A percentile compares a stretch with the other conserved stretches of the same genome.
phyloP scores from a whole-genome alignment of 1,140 invertebrate species.

The Bombyx mori region ASM3026992v2 NC_085107.1:19265001-19265500 shows the following conservation, averaged over 20 bases:
- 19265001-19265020: too few species aligned
- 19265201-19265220: constrained; percentile 34
- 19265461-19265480: too few species aligned
- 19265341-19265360: constrained; percentile 45
- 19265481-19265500: too few species aligned
- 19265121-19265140: too few species aligned
- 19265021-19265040: too few species aligned
- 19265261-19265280: constrained; percentile 14
- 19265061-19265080: too few species aligned
- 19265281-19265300: constrained; percentile 16
- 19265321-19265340: constrained; percentile 32
- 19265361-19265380: constrained; percentile 26
- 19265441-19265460: constrained; percentile 12
- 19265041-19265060: too few species aligned
- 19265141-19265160: too few species aligned
- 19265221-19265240: constrained; percentile 44
- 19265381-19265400: not conserved
- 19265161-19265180: not conserved
- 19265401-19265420: constrained; percentile 15
- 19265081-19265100: too few species aligned
- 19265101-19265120: too few species aligned
- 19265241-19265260: constrained; percentile 7
- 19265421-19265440: constrained; percentile 9
- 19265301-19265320: constrained; percentile 28
- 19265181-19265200: constrained; percentile 53